Base-by-base conservation (phyloP, 2,113 vertebrate species). In the Aphyosemion australe region DNA sequence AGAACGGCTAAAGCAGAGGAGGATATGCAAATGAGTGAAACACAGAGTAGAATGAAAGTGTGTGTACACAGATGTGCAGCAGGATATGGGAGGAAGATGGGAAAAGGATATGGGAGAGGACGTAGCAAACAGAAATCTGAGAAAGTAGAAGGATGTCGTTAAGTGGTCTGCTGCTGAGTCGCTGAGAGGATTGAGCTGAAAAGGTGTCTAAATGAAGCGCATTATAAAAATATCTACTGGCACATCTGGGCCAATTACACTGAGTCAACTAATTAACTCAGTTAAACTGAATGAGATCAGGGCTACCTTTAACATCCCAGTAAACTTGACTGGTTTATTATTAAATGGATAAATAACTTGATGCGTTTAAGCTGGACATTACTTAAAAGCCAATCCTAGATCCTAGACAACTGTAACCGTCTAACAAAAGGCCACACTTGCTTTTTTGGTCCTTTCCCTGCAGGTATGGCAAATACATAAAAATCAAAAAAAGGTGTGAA, bases 231-330 rank as follows among this genome's bases (percentile, higher is more conserved):
- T n/a, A 64, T 76, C 74, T 61, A 64, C 43, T 18, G 42, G 78
- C 64, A 68, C 42, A 14, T 26, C 34, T 62, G 45, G 72, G 45
- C 46, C 68, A 80, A 85, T 85, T 69, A 78, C 52, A 84, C 60
- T 59, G 3, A 31, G 53, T 66, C 65, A 83, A 67, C 72, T 72
- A 88, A 84, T 82, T 78, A 69, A 75, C 68, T 62, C 64, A 86
- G 61, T 67, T 63, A 37, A 77, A 69, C 15, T 37, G 56, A 79
- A 65, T 59, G 41, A 79, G 43, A 83, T 81, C 58, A 56, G 6
- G 7, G 67, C 19, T 80, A 61, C 75, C 53, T 65, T 10, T 37
- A 37, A 37, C 34, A 37, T 10, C 34, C 34, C 9, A 10, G 34
- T 8, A 37, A 37, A 8, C 34, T 7, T 8, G 6, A 10, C 34